Conservation (phyloP, 2,797 vertebrate genomes). For the Adrianichthys oophorus region DNA sequence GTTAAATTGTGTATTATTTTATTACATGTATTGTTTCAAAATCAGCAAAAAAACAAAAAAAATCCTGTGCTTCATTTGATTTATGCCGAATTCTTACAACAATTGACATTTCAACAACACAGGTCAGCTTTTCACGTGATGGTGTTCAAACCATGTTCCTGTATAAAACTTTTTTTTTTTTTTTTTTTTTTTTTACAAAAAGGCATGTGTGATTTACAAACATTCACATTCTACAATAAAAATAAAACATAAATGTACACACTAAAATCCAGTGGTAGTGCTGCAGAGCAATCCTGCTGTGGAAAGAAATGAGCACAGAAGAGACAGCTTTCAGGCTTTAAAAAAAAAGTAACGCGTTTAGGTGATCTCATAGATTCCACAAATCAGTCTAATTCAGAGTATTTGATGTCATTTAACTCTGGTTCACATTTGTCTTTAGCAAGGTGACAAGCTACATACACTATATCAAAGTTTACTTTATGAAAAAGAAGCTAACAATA, state of each 20-base stretch:
- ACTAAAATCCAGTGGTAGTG: conserved; percentile 61
- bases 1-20: no score
- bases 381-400: conserved; percentile 26
- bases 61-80: conserved; percentile 48
- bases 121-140: conserved; percentile 53
- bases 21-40: conserved; percentile 29
- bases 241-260: conserved; percentile 47
- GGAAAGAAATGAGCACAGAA: conserved; percentile 48
- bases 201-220: conserved; percentile 80
- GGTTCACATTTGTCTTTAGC: conserved; percentile 31
- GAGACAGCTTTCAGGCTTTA: conserved; percentile 38
- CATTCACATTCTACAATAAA: conserved; percentile 69
- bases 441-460: conserved; percentile 41
- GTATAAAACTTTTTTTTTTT: conserved; percentile 69
- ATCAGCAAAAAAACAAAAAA: conserved; percentile 43
- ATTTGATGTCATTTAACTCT: conserved; percentile 28
- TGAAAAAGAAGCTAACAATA: conserved; percentile 65
- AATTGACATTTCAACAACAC: conserved; percentile 48
- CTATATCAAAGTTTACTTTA: conserved; percentile 59
- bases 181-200: conserved; percentile 71
- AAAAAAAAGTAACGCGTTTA: conserved; percentile 19
- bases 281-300: conserved; percentile 36
- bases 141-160: conserved; percentile 67
- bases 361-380: conserved; percentile 34
- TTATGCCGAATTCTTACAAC: conserved; percentile 50